These are phyloP conservation scores for Omphaloscelis lunosa DNA, from an alignment of 2,888 invertebrate species.

Conservation along the genomic window DNA sequence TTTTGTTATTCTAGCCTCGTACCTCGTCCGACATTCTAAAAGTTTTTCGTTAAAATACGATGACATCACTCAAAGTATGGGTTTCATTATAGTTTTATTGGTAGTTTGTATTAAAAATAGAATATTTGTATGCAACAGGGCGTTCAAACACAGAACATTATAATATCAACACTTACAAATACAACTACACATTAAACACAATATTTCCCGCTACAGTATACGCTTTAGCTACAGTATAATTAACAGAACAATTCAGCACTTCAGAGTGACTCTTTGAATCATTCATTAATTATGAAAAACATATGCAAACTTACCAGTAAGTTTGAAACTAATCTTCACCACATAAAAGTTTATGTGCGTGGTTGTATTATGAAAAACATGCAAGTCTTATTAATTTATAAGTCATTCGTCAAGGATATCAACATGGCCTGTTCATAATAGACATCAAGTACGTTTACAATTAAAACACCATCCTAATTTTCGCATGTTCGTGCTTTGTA, in stretches of 20 bases:
- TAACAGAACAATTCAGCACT: constrained; percentile 6
- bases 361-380: no score
- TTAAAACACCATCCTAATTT: constrained; percentile 7
- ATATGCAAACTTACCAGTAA: neutral
- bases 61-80: constrained; percentile 14
- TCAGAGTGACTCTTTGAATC: neutral
- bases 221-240: neutral
- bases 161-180: constrained; percentile 40
- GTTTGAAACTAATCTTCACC: neutral
- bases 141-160: constrained; percentile 6
- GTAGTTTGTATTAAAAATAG: neutral
- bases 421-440: constrained; percentile 1
- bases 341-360: neutral
- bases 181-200: constrained; percentile 31
- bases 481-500: constrained; percentile 1
- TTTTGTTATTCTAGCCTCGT: constrained; percentile 10
- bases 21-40: constrained; percentile 18
- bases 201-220: constrained; percentile 23
- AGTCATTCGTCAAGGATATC: no score
- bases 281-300: neutral
- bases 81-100: neutral
- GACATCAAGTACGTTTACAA: constrained; percentile 28
- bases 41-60: neutral
- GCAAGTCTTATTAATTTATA: neutral
- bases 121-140: constrained; percentile 43